Conservation (phyloP, 2,888 invertebrate species). For the Beris morrisii region DNA sequence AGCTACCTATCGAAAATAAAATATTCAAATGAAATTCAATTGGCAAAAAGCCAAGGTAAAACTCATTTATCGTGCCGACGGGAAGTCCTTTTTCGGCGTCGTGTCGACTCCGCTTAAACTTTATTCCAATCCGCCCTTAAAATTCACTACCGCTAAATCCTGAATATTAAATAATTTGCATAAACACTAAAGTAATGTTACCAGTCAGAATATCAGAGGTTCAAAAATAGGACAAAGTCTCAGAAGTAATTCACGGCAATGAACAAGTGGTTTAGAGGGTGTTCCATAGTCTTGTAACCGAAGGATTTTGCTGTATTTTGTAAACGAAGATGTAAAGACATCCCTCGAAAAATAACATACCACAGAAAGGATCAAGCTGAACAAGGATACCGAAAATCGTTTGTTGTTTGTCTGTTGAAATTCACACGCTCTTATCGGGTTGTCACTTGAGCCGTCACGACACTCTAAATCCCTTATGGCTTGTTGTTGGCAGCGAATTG, state of each 20-base stretch:
- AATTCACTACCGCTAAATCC: conserved; percentile 22
- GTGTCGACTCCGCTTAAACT: no score
- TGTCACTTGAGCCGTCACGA: conserved; percentile 26
- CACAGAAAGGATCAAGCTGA: not conserved
- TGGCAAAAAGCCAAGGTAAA: not conserved
- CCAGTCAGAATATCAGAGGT: conserved; percentile 6
- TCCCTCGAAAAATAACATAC: not conserved
- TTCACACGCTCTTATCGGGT: conserved; percentile 36
- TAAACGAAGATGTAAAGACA: not conserved
- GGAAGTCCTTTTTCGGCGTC: no score
- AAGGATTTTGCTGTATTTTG: not conserved
- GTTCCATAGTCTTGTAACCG: not conserved
- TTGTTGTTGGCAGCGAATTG: conserved; percentile 26
- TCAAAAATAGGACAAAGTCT: not conserved
- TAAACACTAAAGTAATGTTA: conserved; percentile 31
- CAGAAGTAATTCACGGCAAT: not conserved
- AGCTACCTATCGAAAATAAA: conserved; percentile 1
- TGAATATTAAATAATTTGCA: conserved; percentile 38
- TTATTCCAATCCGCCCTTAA: no score
- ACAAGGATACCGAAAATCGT: conserved; percentile 21
- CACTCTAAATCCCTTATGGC: conserved; percentile 18
- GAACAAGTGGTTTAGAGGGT: conserved; percentile 19
- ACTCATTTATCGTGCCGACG: not conserved
- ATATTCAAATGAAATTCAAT: conserved; percentile 11
- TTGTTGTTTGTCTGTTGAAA: conserved; percentile 34